These are phyloP conservation scores for Sciurus niger DNA, from an alignment of 2,113 vertebrate species.

Conservation along the genomic window DNA sequence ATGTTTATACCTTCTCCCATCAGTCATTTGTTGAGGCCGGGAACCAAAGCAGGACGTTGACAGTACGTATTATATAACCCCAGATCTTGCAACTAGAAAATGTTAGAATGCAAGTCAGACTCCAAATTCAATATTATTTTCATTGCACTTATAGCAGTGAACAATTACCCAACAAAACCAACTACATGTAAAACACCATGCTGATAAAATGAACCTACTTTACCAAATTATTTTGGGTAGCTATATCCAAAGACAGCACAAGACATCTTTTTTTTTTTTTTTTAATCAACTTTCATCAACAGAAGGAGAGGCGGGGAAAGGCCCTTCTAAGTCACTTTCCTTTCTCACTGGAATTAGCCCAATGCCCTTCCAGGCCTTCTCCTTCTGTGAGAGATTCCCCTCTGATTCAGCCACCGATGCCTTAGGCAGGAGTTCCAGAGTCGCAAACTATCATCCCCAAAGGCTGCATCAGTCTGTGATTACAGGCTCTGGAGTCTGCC, in stretches of 20 bases:
- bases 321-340: neutral
- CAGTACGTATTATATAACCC: neutral
- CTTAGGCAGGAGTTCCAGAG: neutral
- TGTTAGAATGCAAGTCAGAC: neutral
- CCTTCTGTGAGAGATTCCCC: neutral
- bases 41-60: neutral
- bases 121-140: neutral
- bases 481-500: conserved; percentile 1
- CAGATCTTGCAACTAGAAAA: neutral
- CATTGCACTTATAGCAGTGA: neutral
- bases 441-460: neutral
- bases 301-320: neutral
- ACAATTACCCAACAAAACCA: neutral
- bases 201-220: neutral
- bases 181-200: neutral
- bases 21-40: neutral
- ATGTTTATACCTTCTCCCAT: neutral
- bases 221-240: neutral
- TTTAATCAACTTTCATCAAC: neutral
- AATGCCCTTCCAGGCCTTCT: neutral
- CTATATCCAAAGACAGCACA: neutral
- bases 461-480: neutral
- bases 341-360: neutral
- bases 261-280: neutral
- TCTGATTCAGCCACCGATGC: neutral